A percentile compares a stretch with the other conserved stretches of the same genome.
phyloP scores from a whole-genome alignment of 2,888 invertebrate species.

The Aphelenchoides bicaudatus region DNA sequence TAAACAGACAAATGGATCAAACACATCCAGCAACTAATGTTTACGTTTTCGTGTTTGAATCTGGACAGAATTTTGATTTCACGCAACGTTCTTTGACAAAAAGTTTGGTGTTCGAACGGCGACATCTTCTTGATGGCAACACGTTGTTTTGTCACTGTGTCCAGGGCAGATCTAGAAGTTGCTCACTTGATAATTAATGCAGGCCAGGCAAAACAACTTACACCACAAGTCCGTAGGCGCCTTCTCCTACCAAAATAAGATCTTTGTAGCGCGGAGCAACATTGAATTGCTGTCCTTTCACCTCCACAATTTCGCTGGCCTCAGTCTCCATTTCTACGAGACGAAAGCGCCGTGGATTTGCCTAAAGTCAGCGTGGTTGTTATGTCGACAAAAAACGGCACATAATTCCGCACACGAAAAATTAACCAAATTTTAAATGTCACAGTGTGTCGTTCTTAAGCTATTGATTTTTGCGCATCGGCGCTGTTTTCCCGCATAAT shows the following conservation, averaged over 20 bases:
- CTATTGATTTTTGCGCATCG: too few species aligned
- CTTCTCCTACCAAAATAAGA: slow-evolving; percentile 93
- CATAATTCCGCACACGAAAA: too few species aligned
- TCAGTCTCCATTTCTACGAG: too few species aligned
- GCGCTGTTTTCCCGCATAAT: too few species aligned
- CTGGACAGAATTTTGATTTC: slow-evolving; percentile 98
- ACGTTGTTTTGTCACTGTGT: slow-evolving; percentile 73
- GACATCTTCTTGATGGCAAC: slow-evolving; percentile 99
- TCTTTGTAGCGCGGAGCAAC: slow-evolving; percentile 90
- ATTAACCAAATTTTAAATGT: too few species aligned
- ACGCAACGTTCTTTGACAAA: slow-evolving; percentile 93
- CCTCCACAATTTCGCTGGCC: too few species aligned
- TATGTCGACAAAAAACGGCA: too few species aligned
- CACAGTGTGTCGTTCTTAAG: too few species aligned
- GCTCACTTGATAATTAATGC: background rate
- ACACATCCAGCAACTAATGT: slow-evolving; percentile 1
- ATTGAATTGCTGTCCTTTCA: slow-evolving; percentile 66
- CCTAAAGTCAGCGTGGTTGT: too few species aligned
- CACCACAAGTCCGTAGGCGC: slow-evolving; percentile 99
- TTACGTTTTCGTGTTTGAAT: slow-evolving; percentile 98
- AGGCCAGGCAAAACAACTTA: slow-evolving; percentile 71
- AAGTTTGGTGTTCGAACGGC: slow-evolving; percentile 97
- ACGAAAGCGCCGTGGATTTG: too few species aligned
- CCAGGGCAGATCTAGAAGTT: slow-evolving; percentile 18
- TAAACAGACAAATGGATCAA: slow-evolving; percentile 65